Percentiles rank a stretch among this genome's conserved stretches.
These are phyloP conservation scores for Pagrus major DNA, from an alignment of 2,113 vertebrate species.

Conservation along the genomic window DNA sequence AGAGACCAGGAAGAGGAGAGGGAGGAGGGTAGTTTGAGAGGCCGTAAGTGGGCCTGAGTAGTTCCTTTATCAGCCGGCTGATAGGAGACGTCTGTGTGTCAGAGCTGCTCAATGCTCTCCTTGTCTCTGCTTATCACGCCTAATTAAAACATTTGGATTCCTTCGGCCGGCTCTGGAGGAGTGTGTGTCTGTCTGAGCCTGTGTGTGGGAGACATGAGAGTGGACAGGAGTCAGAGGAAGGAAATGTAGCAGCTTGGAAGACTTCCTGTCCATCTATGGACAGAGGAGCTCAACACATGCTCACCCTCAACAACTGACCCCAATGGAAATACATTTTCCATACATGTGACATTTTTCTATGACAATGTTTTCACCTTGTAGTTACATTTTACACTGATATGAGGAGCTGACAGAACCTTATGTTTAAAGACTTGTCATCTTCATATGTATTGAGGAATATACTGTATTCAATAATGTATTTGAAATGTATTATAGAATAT, in stretches of 20 bases:
- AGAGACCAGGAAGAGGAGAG: conserved; percentile 45
- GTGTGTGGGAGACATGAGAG: conserved; percentile 75
- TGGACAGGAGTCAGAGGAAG: conserved; percentile 70
- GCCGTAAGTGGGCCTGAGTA: conserved; percentile 79
- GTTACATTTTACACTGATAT: too few species aligned
- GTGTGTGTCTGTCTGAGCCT: conserved; percentile 67
- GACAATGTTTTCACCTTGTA: too few species aligned
- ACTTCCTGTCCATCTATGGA: conserved; percentile 82
- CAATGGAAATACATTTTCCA: too few species aligned
- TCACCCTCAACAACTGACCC: conserved; percentile 21
- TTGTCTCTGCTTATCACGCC: conserved; percentile 83
- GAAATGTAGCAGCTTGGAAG: conserved; percentile 76
- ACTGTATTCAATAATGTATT: too few species aligned
- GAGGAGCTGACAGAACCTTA: too few species aligned
- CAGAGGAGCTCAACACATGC: conserved; percentile 60
- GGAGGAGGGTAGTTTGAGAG: conserved; percentile 74
- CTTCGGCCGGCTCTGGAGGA: conserved; percentile 69
- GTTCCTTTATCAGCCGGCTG: conserved; percentile 76
- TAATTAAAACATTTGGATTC: conserved; percentile 88
- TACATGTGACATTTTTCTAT: too few species aligned
- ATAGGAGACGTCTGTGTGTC: conserved; percentile 76
- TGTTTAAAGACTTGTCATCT: too few species aligned
- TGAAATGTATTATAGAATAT: too few species aligned
- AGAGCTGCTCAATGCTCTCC: conserved; percentile 74
- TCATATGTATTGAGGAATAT: too few species aligned